Conservation (phyloP, 92 coral and sea anemone species). For the Metridium senile region DNA sequence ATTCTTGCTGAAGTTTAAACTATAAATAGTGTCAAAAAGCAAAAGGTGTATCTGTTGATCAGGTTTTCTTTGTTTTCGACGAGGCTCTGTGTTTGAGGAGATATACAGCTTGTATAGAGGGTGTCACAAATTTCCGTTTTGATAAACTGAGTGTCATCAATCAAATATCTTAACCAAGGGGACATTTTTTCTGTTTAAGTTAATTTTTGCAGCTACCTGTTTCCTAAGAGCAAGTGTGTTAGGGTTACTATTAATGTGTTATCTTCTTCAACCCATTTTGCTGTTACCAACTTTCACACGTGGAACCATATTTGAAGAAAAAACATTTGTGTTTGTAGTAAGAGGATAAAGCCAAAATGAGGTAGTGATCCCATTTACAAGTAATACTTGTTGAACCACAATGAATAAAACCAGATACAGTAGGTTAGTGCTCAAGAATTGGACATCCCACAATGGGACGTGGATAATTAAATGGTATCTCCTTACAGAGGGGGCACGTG, state of each 20-base stretch:
- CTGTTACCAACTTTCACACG: slow-evolving; percentile 73
- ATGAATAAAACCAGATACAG: slow-evolving; percentile 22
- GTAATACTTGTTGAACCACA: slow-evolving; percentile 24
- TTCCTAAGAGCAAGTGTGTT: slow-evolving; percentile 96
- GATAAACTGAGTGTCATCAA: slow-evolving; percentile 79
- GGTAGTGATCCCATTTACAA: slow-evolving; percentile 38
- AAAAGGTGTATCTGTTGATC: slow-evolving; percentile 33
- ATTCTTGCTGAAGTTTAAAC: slow-evolving; percentile 37
- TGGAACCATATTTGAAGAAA: slow-evolving; percentile 84
- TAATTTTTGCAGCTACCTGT: slow-evolving; percentile 40
- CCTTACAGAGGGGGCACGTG: slow-evolving; percentile 48
- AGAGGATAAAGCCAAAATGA: slow-evolving; percentile 20
- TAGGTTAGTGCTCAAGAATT: slow-evolving; percentile 22
- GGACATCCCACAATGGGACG: slow-evolving; percentile 46
- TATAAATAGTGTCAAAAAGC: slow-evolving; percentile 35
- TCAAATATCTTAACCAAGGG: slow-evolving; percentile 38
- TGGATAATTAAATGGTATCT: slow-evolving; percentile 32
- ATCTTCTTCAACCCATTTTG: slow-evolving; percentile 51
- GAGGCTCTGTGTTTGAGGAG: slow-evolving; percentile 24
- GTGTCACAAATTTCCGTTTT: slow-evolving; percentile 32
- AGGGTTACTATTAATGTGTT: slow-evolving; percentile 33
- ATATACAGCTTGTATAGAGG: slow-evolving; percentile 1
- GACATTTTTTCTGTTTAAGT: slow-evolving; percentile 18
- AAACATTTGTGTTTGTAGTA: slow-evolving; percentile 61
- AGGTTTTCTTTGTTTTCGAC: slow-evolving; percentile 20